These are phyloP conservation scores for Eupristina koningsbergeri DNA, from an alignment of 1,140 invertebrate species.

Conservation along the genomic window DNA sequence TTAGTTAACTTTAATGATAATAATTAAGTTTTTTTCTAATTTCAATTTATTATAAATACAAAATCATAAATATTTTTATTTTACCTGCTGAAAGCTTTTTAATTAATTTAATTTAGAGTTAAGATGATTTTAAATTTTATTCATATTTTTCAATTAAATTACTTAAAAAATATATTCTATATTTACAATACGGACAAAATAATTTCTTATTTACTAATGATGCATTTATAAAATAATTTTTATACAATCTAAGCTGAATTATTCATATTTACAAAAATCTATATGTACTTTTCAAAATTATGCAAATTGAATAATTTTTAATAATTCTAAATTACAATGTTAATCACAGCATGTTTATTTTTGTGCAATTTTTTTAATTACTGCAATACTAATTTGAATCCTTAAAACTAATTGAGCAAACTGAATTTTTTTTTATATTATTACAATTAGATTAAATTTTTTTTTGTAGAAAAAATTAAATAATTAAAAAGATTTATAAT, in stretches of 20 bases:
- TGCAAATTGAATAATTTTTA: background rate
- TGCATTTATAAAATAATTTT: conserved; percentile 36
- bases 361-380: background rate
- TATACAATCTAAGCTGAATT: too few relatives aligned
- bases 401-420: background rate
- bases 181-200: background rate
- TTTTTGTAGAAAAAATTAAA: background rate
- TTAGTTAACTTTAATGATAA: background rate
- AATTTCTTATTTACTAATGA: conserved; percentile 1
- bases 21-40: background rate
- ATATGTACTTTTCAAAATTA: too few relatives aligned
- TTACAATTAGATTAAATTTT: background rate
- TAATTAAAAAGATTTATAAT: background rate
- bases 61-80: too few relatives aligned
- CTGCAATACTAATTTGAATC: background rate
- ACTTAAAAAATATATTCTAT: background rate
- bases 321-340: background rate
- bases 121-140: background rate
- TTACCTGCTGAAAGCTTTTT: too few relatives aligned
- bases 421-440: background rate
- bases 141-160: conserved; percentile 29
- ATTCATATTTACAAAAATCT: too few relatives aligned
- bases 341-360: background rate
- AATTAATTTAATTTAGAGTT: background rate
- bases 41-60: too few relatives aligned